phyloP scores from a whole-genome alignment of 2,888 invertebrate genomes.

The Gastracanthus pulcherrimus region DNA sequence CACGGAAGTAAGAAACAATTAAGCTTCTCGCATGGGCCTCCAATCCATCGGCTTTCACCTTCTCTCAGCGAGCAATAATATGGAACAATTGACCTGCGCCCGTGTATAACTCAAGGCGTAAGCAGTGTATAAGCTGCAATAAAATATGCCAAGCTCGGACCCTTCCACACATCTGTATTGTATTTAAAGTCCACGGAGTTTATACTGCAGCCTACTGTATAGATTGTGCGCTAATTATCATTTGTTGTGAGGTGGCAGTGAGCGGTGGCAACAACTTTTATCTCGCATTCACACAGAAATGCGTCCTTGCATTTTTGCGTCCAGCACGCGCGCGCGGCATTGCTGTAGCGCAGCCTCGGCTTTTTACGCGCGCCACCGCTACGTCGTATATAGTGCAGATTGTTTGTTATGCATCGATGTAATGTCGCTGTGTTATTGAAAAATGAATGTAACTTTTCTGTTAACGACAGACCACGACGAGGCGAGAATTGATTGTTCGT shows the following conservation, averaged over 20 bases:
- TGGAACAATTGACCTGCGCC: neutral
- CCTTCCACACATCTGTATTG: neutral
- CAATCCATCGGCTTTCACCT: neutral
- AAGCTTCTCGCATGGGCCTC: neutral
- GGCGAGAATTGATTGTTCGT: neutral
- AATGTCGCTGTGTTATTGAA: conserved; percentile 24
- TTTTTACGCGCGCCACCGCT: neutral
- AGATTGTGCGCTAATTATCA: neutral
- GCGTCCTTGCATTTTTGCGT: conserved; percentile 47
- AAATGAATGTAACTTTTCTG: neutral
- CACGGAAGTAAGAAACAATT: neutral
- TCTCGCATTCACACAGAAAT: conserved; percentile 1
- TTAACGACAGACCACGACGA: no score
- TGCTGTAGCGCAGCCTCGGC: conserved; percentile 18
- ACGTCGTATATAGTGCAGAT: conserved; percentile 31
- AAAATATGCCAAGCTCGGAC: neutral
- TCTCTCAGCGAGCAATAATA: neutral
- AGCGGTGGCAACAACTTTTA: conserved; percentile 17
- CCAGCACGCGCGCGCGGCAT: neutral
- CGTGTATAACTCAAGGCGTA: neutral
- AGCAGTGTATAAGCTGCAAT: neutral
- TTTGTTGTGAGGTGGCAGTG: neutral
- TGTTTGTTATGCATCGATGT: neutral
- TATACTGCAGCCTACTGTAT: neutral
- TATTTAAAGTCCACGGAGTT: neutral